A percentile compares a stretch with the other conserved stretches of the same genome.
Conservation (phyloP, 2,888 invertebrate species). For the Agrochola lota region DNA sequence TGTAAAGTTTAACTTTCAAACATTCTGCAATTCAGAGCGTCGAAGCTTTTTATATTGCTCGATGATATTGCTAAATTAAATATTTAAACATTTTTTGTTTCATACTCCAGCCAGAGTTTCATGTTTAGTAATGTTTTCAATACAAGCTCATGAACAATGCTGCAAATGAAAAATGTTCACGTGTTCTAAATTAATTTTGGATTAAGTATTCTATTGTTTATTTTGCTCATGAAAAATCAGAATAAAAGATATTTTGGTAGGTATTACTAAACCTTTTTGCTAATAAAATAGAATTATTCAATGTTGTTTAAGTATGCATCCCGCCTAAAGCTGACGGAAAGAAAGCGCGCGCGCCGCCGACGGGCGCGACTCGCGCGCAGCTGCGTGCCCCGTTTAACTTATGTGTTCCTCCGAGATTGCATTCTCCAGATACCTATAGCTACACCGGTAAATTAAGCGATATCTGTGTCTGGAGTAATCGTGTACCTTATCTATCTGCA, state of each 20-base stretch:
- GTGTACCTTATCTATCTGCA: slow-evolving; percentile 4
- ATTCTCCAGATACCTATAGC: slow-evolving; percentile 60
- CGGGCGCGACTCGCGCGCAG: slow-evolving; percentile 72
- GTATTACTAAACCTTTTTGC: neutral
- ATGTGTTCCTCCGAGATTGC: slow-evolving; percentile 67
- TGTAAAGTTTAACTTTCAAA: neutral
- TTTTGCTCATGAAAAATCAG: neutral
- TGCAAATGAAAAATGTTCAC: neutral
- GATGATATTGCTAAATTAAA: neutral
- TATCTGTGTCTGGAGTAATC: slow-evolving; percentile 58
- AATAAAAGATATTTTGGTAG: neutral
- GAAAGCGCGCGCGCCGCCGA: slow-evolving; percentile 73
- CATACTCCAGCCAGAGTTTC: neutral
- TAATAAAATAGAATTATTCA: neutral
- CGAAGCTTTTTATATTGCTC: neutral
- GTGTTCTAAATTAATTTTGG: neutral
- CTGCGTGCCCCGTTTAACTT: slow-evolving; percentile 73
- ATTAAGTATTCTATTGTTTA: neutral
- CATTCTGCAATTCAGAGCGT: neutral
- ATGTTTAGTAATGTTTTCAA: neutral
- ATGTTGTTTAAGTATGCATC: slow-evolving; percentile 46
- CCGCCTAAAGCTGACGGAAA: slow-evolving; percentile 54
- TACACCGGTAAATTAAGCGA: slow-evolving; percentile 64
- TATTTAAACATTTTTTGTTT: slow-evolving; percentile 3
- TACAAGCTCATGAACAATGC: neutral